Percentiles rank a stretch among this genome's conserved stretches.
These are phyloP conservation scores for Turritopsis dohrnii DNA, from an alignment of 30 jellyfish, hydroid and myxozoan species.

Conservation along the genomic window DNA sequence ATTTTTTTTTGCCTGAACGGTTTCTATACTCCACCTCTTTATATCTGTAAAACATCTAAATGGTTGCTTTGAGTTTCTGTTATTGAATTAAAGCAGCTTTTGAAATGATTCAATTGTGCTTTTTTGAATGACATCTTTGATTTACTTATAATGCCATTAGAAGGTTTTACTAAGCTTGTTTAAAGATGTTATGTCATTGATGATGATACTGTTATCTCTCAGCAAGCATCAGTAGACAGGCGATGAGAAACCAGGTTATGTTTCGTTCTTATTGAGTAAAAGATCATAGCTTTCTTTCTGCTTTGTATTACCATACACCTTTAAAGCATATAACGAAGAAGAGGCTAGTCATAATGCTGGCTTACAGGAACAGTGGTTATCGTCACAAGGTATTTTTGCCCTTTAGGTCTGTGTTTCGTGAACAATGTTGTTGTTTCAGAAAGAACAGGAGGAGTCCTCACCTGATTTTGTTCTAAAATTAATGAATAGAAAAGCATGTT, in stretches of 20 bases:
- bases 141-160: not conserved
- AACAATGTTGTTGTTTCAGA: not conserved
- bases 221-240: not conserved
- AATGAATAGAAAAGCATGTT: no score
- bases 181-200: not conserved
- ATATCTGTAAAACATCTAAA: not conserved
- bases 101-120: not conserved
- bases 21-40: not conserved
- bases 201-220: not conserved
- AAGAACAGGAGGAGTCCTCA: no score
- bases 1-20: no score
- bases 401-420: not conserved
- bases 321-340: not conserved
- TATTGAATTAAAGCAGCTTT: not conserved
- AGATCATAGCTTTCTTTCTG: not conserved
- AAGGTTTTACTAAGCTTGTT: not conserved
- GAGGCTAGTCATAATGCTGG: not conserved
- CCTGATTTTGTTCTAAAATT: no score
- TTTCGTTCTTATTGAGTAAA: not conserved
- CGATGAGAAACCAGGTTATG: not conserved
- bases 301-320: not conserved
- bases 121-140: not conserved
- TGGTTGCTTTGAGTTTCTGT: not conserved
- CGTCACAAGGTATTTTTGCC: not conserved
- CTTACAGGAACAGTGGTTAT: not conserved